A percentile compares a stretch with the other conserved stretches of the same genome.
These are phyloP conservation scores for Rhinichthys osculus DNA, from an alignment of 2,797 vertebrate species.

Conservation along the genomic window DNA sequence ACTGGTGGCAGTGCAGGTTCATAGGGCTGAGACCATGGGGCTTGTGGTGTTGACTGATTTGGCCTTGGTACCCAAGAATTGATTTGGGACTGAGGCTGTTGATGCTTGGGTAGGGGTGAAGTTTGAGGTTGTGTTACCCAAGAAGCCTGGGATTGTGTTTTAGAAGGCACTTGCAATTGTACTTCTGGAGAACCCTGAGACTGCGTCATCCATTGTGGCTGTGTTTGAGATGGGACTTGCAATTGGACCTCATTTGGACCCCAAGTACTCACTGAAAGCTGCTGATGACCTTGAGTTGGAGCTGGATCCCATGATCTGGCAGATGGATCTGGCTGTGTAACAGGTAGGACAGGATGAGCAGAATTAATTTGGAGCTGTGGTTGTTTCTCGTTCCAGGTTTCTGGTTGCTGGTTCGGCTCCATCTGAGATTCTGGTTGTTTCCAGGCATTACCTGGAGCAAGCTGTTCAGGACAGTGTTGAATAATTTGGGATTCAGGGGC, in stretches of 20 bases:
- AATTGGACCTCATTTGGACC: constrained; percentile 71
- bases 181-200: constrained; percentile 69
- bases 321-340: constrained; percentile 66
- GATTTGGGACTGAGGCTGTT: constrained; percentile 67
- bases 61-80: constrained; percentile 71
- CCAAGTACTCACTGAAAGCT: constrained; percentile 70
- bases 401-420: constrained; percentile 70
- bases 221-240: constrained; percentile 67
- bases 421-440: constrained; percentile 71
- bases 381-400: constrained; percentile 68
- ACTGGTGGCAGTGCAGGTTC: constrained; percentile 44
- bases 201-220: constrained; percentile 67
- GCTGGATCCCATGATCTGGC: constrained; percentile 67
- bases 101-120: constrained; percentile 51
- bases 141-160: constrained; percentile 67
- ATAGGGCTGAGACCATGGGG: constrained; percentile 57
- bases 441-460: constrained; percentile 64
- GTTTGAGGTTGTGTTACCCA: constrained; percentile 70
- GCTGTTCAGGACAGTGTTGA: constrained; percentile 61
- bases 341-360: constrained; percentile 52
- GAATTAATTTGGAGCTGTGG: constrained; percentile 37
- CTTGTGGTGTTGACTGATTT: constrained; percentile 57
- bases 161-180: constrained; percentile 54
- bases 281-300: constrained; percentile 74
- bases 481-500: constrained; percentile 64